Evolutionary conservation across 2,113 vertebrate genomes (phyloP), one percentile per base, ranked within the genome.

Genomic region (Nesogale talazaci): DNA sequence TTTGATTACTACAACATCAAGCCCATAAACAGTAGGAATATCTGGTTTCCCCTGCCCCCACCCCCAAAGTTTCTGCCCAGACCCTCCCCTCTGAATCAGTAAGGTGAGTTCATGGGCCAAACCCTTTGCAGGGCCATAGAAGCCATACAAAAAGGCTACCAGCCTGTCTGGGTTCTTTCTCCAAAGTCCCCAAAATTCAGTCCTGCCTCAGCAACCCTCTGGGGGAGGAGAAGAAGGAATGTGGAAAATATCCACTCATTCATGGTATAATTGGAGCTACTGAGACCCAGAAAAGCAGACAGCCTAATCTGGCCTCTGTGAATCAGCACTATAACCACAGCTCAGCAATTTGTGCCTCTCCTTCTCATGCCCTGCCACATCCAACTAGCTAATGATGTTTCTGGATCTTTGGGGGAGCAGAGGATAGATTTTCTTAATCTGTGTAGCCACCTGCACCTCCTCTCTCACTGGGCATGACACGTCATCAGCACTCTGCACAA

Each of bases 1-100:
- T 97, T 95, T 85, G 75, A 93, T 94, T 96, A 83, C 94, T 78
- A 36, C 87, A 93, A 88, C 94, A 96, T 90, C 94, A 93, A 96
- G 90, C 67, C 78, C 87, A 22, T 83, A 83, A 90, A 57, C 76
- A 87, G 87, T 80, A 40, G 74, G 76, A 74, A 52, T n/a, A 52
- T 86, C 61, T n/a, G 90, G 56, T 76, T 69, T 81, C 31, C 31
- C 34, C 63, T 59, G 17, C 34, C 25, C 56, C 38, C 3, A 31
- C 31, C 9, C 27, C 65, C 52, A 8, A 1, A 1, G 82, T 69
- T 84, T 89, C 42, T 88, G 61, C 46, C 40, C 23, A 76, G 89
- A 42, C 23, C 42, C 40, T 92, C 25, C 27, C 42, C n/a, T 81
- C 46, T 23, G n/a, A 90, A 56, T 85, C 15, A 23, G n/a, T 57